phyloP scores from a whole-genome alignment of 1,140 invertebrate species.

The Babylonia areolata region DNA sequence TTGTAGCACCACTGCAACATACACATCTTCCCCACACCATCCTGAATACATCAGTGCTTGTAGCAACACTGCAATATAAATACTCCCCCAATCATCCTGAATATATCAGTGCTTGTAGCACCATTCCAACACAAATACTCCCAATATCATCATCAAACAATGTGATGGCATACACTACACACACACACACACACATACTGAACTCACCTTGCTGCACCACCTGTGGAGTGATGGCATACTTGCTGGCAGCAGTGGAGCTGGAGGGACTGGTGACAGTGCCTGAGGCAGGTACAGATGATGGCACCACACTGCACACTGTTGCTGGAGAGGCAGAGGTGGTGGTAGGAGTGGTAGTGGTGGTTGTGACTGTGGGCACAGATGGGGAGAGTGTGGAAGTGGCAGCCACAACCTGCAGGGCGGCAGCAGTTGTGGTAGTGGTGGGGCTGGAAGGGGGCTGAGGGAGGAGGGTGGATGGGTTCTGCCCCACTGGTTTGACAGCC shows the following conservation, averaged over 20 bases:
- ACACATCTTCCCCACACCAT: no score
- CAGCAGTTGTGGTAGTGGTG: not conserved
- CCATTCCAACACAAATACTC: not conserved
- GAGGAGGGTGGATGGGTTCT: constrained; percentile 27
- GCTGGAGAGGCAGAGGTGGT: not conserved
- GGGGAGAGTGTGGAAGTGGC: constrained; percentile 3
- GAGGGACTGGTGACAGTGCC: constrained; percentile 30
- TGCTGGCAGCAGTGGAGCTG: constrained; percentile 51
- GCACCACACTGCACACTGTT: not conserved
- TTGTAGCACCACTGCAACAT: no score
- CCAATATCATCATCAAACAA: no score
- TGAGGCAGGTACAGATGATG: constrained; percentile 26
- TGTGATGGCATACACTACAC: no score
- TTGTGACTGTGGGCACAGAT: not conserved
- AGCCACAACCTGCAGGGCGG: not conserved
- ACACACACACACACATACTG: not conserved
- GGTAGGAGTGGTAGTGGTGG: not conserved
- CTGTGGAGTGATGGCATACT: constrained; percentile 73
- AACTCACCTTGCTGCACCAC: constrained; percentile 74
- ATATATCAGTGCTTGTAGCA: no score
- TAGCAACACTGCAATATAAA: no score
- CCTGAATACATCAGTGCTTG: no score
- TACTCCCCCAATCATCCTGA: not conserved
- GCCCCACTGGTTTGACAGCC: constrained; percentile 21
- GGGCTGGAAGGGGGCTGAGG: not conserved